Evolutionary conservation across 1,140 invertebrate genomes (phyloP).

Genomic region (Cyphomyrmex costatus): DNA sequence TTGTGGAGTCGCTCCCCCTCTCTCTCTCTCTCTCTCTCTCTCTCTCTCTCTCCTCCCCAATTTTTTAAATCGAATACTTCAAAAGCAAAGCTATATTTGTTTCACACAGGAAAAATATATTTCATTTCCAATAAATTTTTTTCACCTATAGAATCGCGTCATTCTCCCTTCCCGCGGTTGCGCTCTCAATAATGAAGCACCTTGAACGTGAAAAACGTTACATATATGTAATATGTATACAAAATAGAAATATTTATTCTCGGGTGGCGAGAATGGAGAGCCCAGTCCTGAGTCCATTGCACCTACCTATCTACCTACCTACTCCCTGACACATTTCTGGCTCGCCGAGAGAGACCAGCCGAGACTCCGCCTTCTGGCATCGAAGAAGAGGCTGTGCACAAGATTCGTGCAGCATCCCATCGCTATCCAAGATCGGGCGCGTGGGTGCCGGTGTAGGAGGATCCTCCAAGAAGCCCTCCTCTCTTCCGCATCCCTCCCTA

Average conservation of each 20-base stretch:
- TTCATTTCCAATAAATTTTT: neutral
- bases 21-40: neutral
- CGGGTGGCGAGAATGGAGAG: constrained; percentile 1
- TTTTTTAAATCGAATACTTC: neutral
- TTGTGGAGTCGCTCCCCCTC: too few species aligned
- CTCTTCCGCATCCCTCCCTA: constrained; percentile 57
- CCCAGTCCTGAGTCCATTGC: constrained; percentile 59
- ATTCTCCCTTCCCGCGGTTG: neutral
- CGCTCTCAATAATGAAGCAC: neutral
- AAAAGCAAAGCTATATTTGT: neutral
- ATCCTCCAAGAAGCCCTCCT: constrained; percentile 79
- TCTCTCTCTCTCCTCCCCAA: neutral
- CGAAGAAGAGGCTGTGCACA: constrained; percentile 54
- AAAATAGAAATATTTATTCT: constrained; percentile 7
- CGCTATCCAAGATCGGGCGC: constrained; percentile 36
- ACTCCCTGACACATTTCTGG: constrained; percentile 45
- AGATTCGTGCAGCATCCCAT: constrained; percentile 63
- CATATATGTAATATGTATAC: too few species aligned
- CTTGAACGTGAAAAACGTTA: neutral
- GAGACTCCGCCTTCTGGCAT: constrained; percentile 68
- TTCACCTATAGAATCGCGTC: neutral
- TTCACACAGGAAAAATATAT: neutral
- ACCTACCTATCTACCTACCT: constrained; percentile 22
- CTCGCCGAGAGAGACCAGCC: neutral
- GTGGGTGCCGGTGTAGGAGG: constrained; percentile 82